Conservation (phyloP, 2,888 invertebrate species). For the Tillus elongatus region DNA sequence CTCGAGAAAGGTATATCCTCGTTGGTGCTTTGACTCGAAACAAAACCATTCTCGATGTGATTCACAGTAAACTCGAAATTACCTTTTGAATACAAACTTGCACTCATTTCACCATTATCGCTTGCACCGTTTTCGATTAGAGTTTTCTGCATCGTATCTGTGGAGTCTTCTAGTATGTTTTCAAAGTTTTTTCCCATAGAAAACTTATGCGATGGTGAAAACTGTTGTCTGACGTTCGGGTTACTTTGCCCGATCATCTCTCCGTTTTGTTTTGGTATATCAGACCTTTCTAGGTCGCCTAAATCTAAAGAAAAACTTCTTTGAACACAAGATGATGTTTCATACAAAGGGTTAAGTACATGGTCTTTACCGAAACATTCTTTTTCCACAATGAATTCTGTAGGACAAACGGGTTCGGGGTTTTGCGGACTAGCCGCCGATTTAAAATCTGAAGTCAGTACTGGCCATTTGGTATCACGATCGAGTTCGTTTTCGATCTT, state of each 20-base stretch:
- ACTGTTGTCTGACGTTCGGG: slow-evolving; percentile 2
- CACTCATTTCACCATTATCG: slow-evolving; percentile 8
- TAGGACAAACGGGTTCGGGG: slow-evolving; percentile 40
- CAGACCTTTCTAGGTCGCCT: neutral
- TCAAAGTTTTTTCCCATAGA: slow-evolving; percentile 8
- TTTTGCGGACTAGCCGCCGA: slow-evolving; percentile 37
- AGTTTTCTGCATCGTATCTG: no score
- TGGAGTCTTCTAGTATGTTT: neutral
- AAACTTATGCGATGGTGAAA: slow-evolving; percentile 10
- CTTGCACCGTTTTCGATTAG: no score
- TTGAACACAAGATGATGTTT: neutral
- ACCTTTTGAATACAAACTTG: no score
- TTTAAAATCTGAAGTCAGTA: slow-evolving; percentile 42
- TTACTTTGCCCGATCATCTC: neutral
- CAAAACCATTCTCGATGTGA: slow-evolving; percentile 1
- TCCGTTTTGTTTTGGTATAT: neutral
- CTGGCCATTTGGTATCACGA: slow-evolving; percentile 56
- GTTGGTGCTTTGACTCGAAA: slow-evolving; percentile 9
- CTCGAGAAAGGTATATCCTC: slow-evolving; percentile 25
- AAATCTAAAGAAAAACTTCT: slow-evolving; percentile 1
- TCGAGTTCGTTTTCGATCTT: slow-evolving; percentile 53
- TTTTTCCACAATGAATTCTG: slow-evolving; percentile 47
- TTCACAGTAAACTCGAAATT: no score
- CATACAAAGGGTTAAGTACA: slow-evolving; percentile 44
- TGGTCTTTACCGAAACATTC: slow-evolving; percentile 43